Evolutionary conservation across 2,888 invertebrate species (phyloP), one percentile per base, ranked within the genome.

Genomic region (Aquatica leii): DNA sequence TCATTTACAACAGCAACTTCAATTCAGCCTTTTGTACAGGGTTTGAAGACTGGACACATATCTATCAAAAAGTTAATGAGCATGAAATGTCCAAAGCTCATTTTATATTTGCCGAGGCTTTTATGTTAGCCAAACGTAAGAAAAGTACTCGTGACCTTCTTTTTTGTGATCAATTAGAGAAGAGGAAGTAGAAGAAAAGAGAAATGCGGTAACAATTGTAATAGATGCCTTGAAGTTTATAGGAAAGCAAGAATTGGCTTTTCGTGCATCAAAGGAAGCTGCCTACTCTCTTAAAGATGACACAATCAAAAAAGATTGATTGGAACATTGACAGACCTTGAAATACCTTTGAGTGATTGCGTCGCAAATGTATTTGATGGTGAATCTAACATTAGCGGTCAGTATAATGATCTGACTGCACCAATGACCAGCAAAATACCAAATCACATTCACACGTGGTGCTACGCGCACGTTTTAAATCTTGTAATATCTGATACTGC

Each of bases 271-370:
- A 37, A 37, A 37, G 37, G 37, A 37, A 37, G n/a, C 37, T 37
- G 37, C 37, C 11, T 37, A 37, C 37, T 37, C 37, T 37, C 37
- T 37, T 37, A n/a, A 37, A 37, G n/a, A n/a, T n/a, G 37, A 37
- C 37, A 37, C 37, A 37, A 37, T 37, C 37, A 37, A 37, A 11
- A 11, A 37, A n/a, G 37, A 12, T n/a, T 37, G n/a, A n/a, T 12
- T 37, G 37, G 37, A 37, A 12, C 37, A 37, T 37, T 37, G 37
- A n/a, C 37, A 37, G 37, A 37, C 37, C 37, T 37, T 37, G 37
- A 37, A 37, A 37, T 37, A 37, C 37, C 37, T 37, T 37, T 37
- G 37, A 37, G 37, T 37, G 37, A 37, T 37, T 37, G 37, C 37
- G 37, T 37, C 37, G 37, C 37, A 37, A 37, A 37, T 37, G n/a